Percentiles rank a stretch among this genome's conserved stretches.
Evolutionary conservation across 2,113 vertebrate genomes (phyloP).

Genomic region (Neolamprologus falcicula): DNA sequence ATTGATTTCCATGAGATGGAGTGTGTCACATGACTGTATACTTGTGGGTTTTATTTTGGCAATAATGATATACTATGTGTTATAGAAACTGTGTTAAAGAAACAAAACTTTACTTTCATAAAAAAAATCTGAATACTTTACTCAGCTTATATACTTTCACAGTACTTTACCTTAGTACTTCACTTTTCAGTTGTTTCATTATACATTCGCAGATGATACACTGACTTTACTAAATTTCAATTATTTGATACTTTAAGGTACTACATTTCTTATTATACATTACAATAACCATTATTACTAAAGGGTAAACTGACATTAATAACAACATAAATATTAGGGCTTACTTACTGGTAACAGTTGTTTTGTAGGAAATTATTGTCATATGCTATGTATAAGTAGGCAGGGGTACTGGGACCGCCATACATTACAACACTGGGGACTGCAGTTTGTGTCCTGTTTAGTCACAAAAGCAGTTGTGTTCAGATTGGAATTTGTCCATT

Average conservation of each 20-base stretch:
- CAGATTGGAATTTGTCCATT: not conserved
- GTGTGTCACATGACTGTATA: not conserved
- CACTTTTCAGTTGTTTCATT: not conserved
- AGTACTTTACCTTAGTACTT: not conserved
- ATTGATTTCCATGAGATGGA: not conserved
- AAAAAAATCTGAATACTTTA: not conserved
- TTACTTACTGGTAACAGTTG: not conserved
- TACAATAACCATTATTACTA: not conserved
- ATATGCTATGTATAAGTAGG: not conserved
- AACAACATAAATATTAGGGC: not conserved
- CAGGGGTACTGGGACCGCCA: not conserved
- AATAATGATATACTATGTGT: not conserved
- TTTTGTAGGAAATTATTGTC: not conserved
- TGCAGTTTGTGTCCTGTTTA: not conserved
- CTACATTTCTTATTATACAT: not conserved
- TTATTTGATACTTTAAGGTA: not conserved
- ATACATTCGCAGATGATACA: not conserved
- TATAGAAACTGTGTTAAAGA: not conserved
- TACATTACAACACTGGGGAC: not conserved
- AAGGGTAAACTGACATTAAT: not conserved
- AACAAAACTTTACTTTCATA: not conserved
- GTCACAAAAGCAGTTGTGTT: not conserved
- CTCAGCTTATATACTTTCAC: not conserved
- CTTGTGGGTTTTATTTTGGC: not conserved
- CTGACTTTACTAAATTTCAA: not conserved